Conservation (phyloP, 2,797 vertebrate genomes). For the Coracias cyanogaster region DNA sequence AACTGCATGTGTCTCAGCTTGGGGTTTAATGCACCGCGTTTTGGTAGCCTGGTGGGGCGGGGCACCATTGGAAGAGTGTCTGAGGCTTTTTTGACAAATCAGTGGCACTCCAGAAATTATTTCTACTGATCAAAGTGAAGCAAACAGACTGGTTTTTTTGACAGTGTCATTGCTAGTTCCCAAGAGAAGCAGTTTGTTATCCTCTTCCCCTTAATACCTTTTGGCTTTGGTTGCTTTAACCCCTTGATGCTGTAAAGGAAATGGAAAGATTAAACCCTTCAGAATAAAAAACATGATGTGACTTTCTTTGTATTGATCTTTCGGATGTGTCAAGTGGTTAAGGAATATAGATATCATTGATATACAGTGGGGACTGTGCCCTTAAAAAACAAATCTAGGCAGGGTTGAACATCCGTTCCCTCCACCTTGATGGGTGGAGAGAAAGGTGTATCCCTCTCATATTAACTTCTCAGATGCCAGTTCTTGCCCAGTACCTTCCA, state of each 20-base stretch:
- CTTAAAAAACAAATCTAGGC: neutral
- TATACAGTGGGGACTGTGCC: neutral
- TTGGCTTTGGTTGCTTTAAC: neutral
- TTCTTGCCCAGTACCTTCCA: neutral
- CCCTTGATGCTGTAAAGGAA: neutral
- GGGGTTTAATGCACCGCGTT: neutral
- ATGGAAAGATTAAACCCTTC: neutral
- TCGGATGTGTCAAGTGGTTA: neutral
- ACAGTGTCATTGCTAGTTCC: neutral
- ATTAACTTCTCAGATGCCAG: neutral
- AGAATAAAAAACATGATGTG: neutral
- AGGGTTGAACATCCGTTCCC: neutral
- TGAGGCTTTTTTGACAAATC: neutral
- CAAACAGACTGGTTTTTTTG: neutral
- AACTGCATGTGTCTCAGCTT: accelerated
- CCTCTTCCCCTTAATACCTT: neutral
- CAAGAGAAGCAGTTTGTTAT: neutral
- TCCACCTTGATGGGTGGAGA: neutral
- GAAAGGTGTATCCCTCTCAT: neutral
- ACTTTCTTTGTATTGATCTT: neutral
- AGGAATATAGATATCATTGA: neutral
- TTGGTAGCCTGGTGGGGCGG: neutral
- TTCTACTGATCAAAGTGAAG: neutral
- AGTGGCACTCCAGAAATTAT: neutral
- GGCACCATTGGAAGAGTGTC: neutral